Conservation (phyloP, 2,113 vertebrate genomes). For the Aix galericulata region DNA sequence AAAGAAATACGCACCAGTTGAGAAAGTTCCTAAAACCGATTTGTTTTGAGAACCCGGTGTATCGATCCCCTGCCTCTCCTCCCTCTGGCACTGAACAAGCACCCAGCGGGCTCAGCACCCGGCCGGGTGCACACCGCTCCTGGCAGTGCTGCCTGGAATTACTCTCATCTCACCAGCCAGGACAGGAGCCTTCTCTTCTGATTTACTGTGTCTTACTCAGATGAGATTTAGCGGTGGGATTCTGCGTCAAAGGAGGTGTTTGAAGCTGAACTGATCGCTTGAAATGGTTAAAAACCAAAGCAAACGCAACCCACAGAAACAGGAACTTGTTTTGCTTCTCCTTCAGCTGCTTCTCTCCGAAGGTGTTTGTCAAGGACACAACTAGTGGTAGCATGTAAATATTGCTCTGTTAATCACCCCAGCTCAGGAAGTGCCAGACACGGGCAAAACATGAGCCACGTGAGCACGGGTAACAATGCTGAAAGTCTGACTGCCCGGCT, state of each 20-base stretch:
- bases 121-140: accelerated
- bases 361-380: background rate
- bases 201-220: background rate
- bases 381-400: background rate
- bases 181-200: background rate
- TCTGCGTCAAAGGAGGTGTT: background rate
- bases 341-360: background rate
- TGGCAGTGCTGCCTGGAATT: background rate
- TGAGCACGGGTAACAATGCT: background rate
- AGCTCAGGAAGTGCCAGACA: background rate
- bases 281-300: background rate
- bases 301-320: background rate
- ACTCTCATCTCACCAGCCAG: background rate
- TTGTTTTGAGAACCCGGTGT: background rate
- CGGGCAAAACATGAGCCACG: background rate
- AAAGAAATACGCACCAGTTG: background rate
- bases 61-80: background rate
- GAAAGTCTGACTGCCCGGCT: background rate
- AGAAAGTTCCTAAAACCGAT: background rate
- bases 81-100: background rate
- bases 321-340: background rate
- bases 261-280: background rate
- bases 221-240: background rate
- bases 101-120: accelerated
- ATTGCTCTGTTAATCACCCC: background rate